Evolutionary conservation across 2,797 vertebrate genomes (phyloP), one percentile per base, ranked within the genome.

Genomic region (Crenichthys baileyi): DNA sequence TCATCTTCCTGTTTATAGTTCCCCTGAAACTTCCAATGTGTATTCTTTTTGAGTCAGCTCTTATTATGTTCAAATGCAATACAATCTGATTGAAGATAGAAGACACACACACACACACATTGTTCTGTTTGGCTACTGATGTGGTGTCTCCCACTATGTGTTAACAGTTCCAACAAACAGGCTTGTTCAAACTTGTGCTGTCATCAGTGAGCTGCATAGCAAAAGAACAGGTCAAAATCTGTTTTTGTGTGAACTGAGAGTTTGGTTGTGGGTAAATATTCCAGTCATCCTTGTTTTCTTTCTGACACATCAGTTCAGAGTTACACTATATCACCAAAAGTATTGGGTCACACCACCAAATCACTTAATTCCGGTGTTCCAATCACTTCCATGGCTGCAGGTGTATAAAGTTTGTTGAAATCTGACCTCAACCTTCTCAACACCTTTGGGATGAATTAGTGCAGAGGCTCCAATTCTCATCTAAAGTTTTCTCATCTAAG

Each of bases 21-120:
- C 26, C 48, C 53, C 51, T 26, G 15, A 1, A 61, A 39, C 41
- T 73, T 85, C 78, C 71, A 79, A 60, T 22, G 2, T 75, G 75
- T 76, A 22, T 63, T 44, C 75, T 15, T 15, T 22, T 36, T 36
- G 29, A 15, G 48, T 70, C 60, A 44, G 51, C 22, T 73, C 85
- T 87, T 87, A 83, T 77, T 29, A 20, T 86, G 87, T 84, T 56
- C 4, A 72, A 68, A 53, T 36, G 65, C 73, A 29, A 65, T 41
- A 20, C 55, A 29, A 60, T 61, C 51, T 48, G 76, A 75, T 73
- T 26, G 4, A 22, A 24, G 8, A 44, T n/a, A n/a, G n/a, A n/a
- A n/a, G 16, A 61, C 60, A 61, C 60, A 77, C 39, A 1, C 24
- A 48, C 36, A 55, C 26, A 51, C 36, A 72, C 29, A n/a, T 79